Base-by-base conservation (phyloP, 2,888 invertebrate genomes). In the Philopedon plagiatum region DNA sequence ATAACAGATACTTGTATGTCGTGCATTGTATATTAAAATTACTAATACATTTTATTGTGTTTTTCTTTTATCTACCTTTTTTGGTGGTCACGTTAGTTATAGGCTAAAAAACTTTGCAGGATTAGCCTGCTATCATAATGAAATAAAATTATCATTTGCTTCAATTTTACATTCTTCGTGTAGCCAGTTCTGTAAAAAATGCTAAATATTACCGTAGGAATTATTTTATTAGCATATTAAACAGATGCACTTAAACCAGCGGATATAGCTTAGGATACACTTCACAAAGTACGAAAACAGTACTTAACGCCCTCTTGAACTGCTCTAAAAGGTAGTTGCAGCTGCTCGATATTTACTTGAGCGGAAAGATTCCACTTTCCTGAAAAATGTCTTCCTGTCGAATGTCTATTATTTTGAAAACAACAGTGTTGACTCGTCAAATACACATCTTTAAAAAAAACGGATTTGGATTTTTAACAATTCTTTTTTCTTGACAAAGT, bases 331-430 rank as follows among this genome's bases (percentile, higher is more conserved):
- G 56, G 46, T 64, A 37, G 9, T 13, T 21, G 56, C 73, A 73
- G 73, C 73, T 73, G 73, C 62, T 54, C 54, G 11, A 18, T 49
- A 61, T 62, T 37, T 56, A 56, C 54, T 60, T 19, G 61, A 11
- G 23, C 51, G 63, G 37, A 63, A 51, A 57, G 56, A 73, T 68
- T 73, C 63, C 68, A 68, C 56, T 61, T 70, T 73, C 39, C 65
- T 70, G 70, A 70, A 73, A 73, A 70, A 73, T 54, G 66, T 62
- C 73, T 73, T 73, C 73, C 73, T 70, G 65, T 73, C 29, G 51
- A 54, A 54, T 29, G 29, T 54, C 3, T 54, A 15, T 39, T 18
- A 51, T 29, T 51, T 19, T 26, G 26, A n/a, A 13, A 34, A 32
- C 39, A 13, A 2, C 70, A 70, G 37, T 23, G 64, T 63, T 39